Percentiles rank a stretch among this genome's conserved stretches.
Conservation (phyloP, 2,113 vertebrate genomes). For the Spheniscus mendiculus region DNA sequence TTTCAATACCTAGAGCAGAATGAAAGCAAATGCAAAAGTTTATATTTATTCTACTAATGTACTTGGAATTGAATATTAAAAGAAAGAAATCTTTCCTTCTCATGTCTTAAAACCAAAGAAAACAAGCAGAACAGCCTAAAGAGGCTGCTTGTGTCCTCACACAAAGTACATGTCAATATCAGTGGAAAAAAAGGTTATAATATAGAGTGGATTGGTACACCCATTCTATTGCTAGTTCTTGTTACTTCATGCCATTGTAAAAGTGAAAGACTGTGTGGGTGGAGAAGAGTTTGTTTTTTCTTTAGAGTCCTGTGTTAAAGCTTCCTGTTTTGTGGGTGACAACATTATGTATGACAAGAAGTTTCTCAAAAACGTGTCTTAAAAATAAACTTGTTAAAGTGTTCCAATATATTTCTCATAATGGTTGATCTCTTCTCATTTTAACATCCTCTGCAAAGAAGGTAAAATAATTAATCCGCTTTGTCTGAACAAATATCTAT, state of each 20-base stretch:
- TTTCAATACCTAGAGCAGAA: neutral
- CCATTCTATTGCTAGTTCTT: neutral
- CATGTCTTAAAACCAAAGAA: neutral
- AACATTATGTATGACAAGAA: neutral
- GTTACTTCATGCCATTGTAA: neutral
- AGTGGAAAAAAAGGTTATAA: neutral
- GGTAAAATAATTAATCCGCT: neutral
- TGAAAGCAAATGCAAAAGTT: neutral
- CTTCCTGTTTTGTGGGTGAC: slow-evolving; percentile 31
- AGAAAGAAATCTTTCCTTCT: neutral
- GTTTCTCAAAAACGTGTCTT: neutral
- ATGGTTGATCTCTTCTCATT: neutral
- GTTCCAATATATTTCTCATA: neutral
- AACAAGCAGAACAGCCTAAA: neutral
- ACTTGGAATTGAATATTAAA: neutral
- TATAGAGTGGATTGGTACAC: neutral
- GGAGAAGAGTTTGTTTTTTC: neutral
- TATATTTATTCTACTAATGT: neutral
- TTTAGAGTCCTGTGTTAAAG: neutral
- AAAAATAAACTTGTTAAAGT: neutral
- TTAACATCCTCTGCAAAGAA: neutral
- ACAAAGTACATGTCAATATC: neutral
- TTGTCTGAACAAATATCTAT: neutral
- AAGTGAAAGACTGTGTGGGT: slow-evolving; percentile 1
- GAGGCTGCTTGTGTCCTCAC: neutral